phyloP scores from a whole-genome alignment of 2,888 invertebrate genomes.

The Drosophila fungiperda region DNA sequence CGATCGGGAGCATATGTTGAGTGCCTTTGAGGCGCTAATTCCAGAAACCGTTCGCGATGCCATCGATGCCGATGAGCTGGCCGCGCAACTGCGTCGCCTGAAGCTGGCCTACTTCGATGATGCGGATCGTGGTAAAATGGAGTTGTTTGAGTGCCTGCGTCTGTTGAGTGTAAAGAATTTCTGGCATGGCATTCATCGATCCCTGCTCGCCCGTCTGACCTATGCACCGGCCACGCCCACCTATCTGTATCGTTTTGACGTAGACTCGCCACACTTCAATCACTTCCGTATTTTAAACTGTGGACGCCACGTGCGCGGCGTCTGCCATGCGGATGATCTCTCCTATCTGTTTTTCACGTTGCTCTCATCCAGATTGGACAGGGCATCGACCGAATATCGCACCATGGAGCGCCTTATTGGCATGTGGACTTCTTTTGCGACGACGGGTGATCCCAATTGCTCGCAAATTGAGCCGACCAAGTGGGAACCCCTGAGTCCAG shows the following conservation, averaged over 20 bases:
- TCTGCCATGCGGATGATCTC: constrained; percentile 83
- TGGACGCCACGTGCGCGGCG: constrained; percentile 75
- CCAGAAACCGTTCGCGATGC: constrained; percentile 74
- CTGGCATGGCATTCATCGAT: constrained; percentile 84
- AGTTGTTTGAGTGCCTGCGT: constrained; percentile 64
- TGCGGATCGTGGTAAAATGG: constrained; percentile 52
- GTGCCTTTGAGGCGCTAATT: constrained; percentile 80
- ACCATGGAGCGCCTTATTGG: constrained; percentile 82
- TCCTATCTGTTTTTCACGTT: constrained; percentile 82
- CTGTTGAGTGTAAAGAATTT: constrained; percentile 72
- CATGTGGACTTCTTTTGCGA: constrained; percentile 83
- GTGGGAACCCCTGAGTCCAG: constrained; percentile 71
- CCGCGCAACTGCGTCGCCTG: constrained; percentile 56
- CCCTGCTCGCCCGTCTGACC: constrained; percentile 71
- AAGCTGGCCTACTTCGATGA: constrained; percentile 72
- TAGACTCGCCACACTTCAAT: constrained; percentile 83
- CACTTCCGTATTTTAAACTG: constrained; percentile 79
- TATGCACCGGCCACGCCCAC: constrained; percentile 73
- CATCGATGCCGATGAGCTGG: constrained; percentile 54
- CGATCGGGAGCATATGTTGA: constrained; percentile 75
- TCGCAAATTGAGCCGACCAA: constrained; percentile 62
- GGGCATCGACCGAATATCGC: constrained; percentile 71
- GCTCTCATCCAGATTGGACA: constrained; percentile 62
- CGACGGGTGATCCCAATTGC: constrained; percentile 81
- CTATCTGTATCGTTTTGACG: constrained; percentile 83